Conservation (phyloP, 2,113 vertebrate species). For the Pluvialis apricaria region DNA sequence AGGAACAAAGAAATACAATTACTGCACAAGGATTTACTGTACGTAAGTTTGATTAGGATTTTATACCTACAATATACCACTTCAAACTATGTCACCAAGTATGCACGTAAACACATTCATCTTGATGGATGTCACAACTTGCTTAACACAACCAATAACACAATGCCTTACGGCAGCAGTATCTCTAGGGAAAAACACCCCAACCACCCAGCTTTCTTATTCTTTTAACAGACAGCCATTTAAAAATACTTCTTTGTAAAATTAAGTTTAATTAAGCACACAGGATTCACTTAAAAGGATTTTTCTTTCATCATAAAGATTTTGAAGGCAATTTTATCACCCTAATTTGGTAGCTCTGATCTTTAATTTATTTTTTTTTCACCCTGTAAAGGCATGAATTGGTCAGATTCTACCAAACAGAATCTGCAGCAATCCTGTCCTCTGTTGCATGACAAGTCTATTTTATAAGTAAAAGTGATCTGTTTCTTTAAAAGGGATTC, state of each 20-base stretch:
- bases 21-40: neutral
- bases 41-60: neutral
- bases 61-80: neutral
- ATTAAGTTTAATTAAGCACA: neutral
- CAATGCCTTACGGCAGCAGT: neutral
- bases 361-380: neutral
- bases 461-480: neutral
- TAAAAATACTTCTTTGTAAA: neutral
- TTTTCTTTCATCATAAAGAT: neutral
- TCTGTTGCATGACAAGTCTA: neutral
- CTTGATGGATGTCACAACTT: neutral
- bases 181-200: neutral
- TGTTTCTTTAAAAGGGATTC: neutral
- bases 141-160: neutral
- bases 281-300: neutral
- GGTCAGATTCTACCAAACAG: neutral
- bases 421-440: neutral
- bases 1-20: neutral
- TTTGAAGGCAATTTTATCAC: neutral
- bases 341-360: neutral
- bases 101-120: neutral
- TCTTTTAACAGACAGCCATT: neutral
- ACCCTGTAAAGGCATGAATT: neutral
- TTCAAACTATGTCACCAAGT: neutral
- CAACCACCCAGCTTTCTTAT: neutral